A percentile compares a stretch with the other conserved stretches of the same genome.
phyloP scores from a whole-genome alignment of 2,113 vertebrate species.

The Laticauda laticaudata region DNA sequence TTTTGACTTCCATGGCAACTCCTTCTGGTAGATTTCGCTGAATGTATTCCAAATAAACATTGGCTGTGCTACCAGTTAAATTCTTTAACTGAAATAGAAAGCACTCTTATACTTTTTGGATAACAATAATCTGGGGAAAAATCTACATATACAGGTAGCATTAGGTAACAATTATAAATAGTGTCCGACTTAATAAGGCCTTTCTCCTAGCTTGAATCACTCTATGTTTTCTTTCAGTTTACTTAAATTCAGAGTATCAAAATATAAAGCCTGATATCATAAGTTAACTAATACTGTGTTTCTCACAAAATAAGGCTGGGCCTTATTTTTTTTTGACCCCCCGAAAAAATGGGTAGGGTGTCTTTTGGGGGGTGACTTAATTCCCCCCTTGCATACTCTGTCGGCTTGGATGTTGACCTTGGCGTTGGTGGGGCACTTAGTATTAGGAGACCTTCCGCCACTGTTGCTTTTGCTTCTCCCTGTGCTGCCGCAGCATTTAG shows the following conservation, averaged over 20 bases:
- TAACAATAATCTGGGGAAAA: not conserved
- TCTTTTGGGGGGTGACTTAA: no score
- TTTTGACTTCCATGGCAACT: slow-evolving; percentile 92
- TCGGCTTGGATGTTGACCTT: no score
- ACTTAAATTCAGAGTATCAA: not conserved
- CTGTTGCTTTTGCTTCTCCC: no score
- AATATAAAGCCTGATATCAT: not conserved
- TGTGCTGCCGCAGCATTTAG: no score
- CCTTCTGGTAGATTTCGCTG: slow-evolving; percentile 96
- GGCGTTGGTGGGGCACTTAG: no score
- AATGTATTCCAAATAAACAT: slow-evolving; percentile 92
- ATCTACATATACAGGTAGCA: not conserved
- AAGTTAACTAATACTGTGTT: not conserved
- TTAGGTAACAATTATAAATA: not conserved
- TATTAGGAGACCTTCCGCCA: no score
- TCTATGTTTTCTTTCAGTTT: not conserved
- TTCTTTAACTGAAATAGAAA: slow-evolving; percentile 76
- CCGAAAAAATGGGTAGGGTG: no score
- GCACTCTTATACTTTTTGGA: not conserved
- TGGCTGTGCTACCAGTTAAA: slow-evolving; percentile 86
- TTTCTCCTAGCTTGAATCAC: not conserved
- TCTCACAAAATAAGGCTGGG: no score
- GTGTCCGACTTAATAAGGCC: not conserved
- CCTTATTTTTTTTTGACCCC: no score
- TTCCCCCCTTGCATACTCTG: no score